Evolutionary conservation across 1,140 invertebrate species (phyloP), one percentile per base, ranked within the genome.

Genomic region (Harlomillsia oculata): DNA sequence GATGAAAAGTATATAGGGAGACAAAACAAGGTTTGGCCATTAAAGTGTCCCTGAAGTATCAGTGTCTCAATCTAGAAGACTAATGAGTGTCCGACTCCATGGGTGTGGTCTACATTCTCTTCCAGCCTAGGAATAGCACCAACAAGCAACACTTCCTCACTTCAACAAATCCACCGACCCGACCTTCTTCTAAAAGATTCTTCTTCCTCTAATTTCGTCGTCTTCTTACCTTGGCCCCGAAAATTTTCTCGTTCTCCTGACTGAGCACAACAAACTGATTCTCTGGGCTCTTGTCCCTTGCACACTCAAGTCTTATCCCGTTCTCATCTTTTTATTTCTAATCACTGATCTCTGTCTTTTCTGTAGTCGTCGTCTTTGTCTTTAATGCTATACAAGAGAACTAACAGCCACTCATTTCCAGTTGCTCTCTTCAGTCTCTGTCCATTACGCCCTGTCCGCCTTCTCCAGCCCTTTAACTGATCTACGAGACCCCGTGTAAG

Each of bases 1-100:
- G 56, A 59, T 59, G 57, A 63, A 60, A 60, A 53, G 36, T 53
- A 48, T 39, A 53, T 32, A 53, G 53, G 39, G 49, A 59, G 53
- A 55, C 29, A 51, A n/a, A 56, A 57, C 62, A 64, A 60, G 53
- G 56, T 64, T 64, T 64, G 34, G 40, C 62, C 62, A 64, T 64
- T 64, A 64, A 64, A 64, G 58, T 64, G 62, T 64, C 62, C 62
- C 62, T 60, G 53, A 64, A 64, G 58, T 64, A 64, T 64, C 62
- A 64, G 58, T 64, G 58, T 60, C 62, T 60, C 53, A 56, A 64
- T 64, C 62, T 64, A 44, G 58, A 64, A 64, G 59, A 64, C 62
- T 64, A 64, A 64, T 64, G 62, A 64, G 62, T 64, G 62, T 64
- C 58, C 58, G 40, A 63, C 53, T 60, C 62, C 50, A 56, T 59